Evolutionary conservation across 2,888 invertebrate genomes (phyloP), one percentile per base, ranked within the genome.

Genomic region (Plebejus melissa): DNA sequence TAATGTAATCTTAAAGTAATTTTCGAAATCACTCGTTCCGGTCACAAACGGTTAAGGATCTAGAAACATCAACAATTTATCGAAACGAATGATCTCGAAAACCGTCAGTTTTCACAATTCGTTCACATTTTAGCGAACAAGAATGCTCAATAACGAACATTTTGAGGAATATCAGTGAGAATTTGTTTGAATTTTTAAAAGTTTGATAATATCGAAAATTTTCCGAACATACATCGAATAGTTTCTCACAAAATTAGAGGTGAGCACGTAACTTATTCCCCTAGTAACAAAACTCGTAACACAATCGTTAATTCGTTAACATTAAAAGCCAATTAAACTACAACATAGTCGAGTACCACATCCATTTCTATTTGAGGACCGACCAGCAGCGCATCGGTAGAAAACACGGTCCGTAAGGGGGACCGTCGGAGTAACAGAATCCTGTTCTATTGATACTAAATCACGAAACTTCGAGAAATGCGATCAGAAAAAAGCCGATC

Each of bases 371-470:
- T 77, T 80, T 79, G 82, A 82, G 82, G 84, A 83, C 83, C 32
- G 80, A 84, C 91, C 85, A 87, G 91, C 91, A 91, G 88, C 89
- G 91, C 89, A 91, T 84, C 79, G 72, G 69, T 79, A 77, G 83
- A 82, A 82, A 81, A 81, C 80, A 78, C 81, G 83, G 81, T 79
- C 75, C 81, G 76, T 75, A 58, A 77, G 54, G 46, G 41, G n/a
- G 72, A 72, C 72, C 72, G 72, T 71, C 77, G 80, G 80, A 75
- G 78, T 76, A 93, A 93, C 88, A 83, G 81, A 93, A 93, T 82
- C 92, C 92, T 86, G 88, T 89, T 84, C 91, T 93, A 93, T 93
- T 91, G 93, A 86, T 82, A 87, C 91, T 91, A 90, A 87, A 74
- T 71, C 80, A 83, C 84, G 82, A 83, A 81, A 81, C 78, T 78